Evolutionary conservation across 2,113 vertebrate genomes (phyloP).

Genomic region (Daboia siamensis): DNA sequence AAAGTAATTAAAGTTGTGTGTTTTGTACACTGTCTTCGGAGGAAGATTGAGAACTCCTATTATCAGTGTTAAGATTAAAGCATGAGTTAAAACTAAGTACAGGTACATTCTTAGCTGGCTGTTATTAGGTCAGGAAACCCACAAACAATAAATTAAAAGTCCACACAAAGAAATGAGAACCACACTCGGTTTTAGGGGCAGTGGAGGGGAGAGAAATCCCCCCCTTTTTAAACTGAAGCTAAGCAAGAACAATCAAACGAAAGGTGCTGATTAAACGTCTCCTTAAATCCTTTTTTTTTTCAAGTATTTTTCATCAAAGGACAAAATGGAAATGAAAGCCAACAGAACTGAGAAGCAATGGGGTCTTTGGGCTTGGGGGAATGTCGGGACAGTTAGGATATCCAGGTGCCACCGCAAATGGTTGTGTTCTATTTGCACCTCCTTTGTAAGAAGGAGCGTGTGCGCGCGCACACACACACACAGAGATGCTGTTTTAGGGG

Average conservation of each 20-base stretch:
- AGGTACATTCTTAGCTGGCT: conserved; percentile 24
- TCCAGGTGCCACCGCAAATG: neutral
- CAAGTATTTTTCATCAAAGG: conserved; percentile 65
- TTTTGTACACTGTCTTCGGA: conserved; percentile 4
- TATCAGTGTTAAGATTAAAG: neutral
- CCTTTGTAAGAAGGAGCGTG: neutral
- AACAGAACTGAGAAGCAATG: conserved; percentile 48
- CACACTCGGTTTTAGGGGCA: conserved; percentile 29
- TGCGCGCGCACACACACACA: neutral
- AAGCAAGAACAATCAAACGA: neutral
- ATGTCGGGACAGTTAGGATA: neutral
- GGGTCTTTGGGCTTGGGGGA: neutral
- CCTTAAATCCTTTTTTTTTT: conserved; percentile 60
- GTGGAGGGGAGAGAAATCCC: neutral
- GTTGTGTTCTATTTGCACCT: neutral
- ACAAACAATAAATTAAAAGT: conserved; percentile 70
- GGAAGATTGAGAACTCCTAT: too few relatives aligned
- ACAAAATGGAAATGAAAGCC: conserved; percentile 52
- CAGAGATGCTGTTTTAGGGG: neutral
- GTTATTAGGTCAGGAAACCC: conserved; percentile 9
- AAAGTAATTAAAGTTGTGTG: neutral
- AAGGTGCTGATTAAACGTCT: neutral
- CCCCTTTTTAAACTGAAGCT: conserved; percentile 34
- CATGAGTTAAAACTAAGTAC: neutral
- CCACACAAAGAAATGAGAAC: conserved; percentile 47